Evolutionary conservation across 2,113 vertebrate genomes (phyloP), one percentile per base, ranked within the genome.

Genomic region (Indri indri): DNA sequence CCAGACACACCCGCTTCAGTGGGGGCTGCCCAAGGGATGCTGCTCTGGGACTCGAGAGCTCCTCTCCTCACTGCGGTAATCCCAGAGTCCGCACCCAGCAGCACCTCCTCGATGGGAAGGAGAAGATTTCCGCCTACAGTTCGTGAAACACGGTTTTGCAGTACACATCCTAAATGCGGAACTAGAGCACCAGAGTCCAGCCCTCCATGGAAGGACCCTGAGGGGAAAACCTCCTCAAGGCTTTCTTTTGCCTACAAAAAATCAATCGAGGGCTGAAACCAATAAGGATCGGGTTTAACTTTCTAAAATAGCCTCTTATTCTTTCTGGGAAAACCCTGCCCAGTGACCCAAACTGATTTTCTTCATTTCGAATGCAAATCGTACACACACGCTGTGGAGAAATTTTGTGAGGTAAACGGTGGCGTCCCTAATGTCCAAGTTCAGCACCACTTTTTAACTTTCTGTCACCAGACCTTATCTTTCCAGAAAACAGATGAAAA

Each of bases 401-500:
- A 22, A 77, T 94, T 96, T 95, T 54, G 16, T 0, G 76, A 45
- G 90, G 86, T 79, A 88, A 97, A 70, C 0, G 66, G 66, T 83
- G 81, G 82, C 20, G 4, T 94, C 8, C 4, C 66, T 59, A 18
- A 52, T 57, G 18, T 94, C 81, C 91, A 93, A 96, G 96, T 96
- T 97, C 82, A 97, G 79, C 74, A 79, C 80, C 81, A 10, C 90
- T 96, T 88, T 90, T 94, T 94, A 96, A 97, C 95, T 98, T 97
- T 97, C 97, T 96, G 50, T 98, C 93, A 80, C 68, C 14, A 96
- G 96, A 91, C 76, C 95, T 93, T 89, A 95, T 97, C 97, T 97
- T 94, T 95, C 96, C 92, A 95, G 94, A 98, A 95, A 98, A 98
- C 47, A 97, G 95, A 98, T 97, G 97, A 97, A 98, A 98, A 98